Evolutionary conservation across 2,888 invertebrate species (phyloP).

Genomic region (Lepetodrilus schrolli): DNA sequence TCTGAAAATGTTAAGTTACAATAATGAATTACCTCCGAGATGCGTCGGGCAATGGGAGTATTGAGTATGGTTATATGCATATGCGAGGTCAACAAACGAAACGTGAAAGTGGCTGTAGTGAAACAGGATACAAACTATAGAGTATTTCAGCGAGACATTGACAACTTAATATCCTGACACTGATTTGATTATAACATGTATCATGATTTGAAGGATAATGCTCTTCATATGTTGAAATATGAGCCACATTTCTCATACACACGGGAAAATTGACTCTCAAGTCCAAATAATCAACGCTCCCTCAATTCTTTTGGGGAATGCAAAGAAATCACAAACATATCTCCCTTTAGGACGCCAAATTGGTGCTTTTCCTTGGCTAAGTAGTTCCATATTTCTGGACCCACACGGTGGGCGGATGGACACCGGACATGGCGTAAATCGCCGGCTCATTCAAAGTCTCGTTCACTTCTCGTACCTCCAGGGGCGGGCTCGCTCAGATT

Average conservation of each 20-base stretch:
- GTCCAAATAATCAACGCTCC: background rate
- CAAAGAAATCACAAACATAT: background rate
- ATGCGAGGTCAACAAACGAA: too few relatives aligned
- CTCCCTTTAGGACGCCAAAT: background rate
- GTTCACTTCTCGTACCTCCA: slow-evolving; percentile 13
- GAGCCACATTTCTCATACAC: background rate
- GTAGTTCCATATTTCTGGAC: slow-evolving; percentile 15
- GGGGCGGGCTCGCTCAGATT: slow-evolving; percentile 20
- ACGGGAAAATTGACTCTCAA: background rate
- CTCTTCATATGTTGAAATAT: background rate
- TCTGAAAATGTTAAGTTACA: too few relatives aligned
- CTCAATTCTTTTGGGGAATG: background rate
- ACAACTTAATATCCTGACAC: too few relatives aligned
- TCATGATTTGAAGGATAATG: background rate
- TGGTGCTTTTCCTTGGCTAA: background rate
- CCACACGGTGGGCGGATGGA: slow-evolving; percentile 14
- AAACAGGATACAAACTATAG: too few relatives aligned
- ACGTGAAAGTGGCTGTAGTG: too few relatives aligned
- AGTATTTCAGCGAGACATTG: too few relatives aligned
- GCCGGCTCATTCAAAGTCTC: slow-evolving; percentile 28
- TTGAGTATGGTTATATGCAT: too few relatives aligned
- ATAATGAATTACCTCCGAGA: too few relatives aligned
- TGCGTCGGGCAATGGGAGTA: too few relatives aligned
- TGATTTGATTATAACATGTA: background rate
- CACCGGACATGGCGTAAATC: slow-evolving; percentile 13